Evolutionary conservation across 2,797 vertebrate genomes (phyloP).

Genomic region (Gallinago stenura): DNA sequence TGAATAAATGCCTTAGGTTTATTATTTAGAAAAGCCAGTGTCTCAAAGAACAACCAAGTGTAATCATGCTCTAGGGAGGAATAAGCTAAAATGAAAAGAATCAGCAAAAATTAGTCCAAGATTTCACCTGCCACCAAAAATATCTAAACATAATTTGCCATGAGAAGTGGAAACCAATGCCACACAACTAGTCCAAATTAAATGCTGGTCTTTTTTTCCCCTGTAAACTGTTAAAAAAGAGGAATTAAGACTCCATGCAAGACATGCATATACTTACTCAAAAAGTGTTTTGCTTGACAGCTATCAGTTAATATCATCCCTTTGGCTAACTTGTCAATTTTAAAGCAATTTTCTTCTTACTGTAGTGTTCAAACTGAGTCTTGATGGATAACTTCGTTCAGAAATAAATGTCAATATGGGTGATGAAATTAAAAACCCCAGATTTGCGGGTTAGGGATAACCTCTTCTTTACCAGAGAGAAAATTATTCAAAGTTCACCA

Average conservation of each 20-base stretch:
- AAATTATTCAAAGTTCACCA: background rate
- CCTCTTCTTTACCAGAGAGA: background rate
- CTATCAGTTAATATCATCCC: background rate
- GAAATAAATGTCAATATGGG: background rate
- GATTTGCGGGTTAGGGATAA: background rate
- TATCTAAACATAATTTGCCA: background rate
- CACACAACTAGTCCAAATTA: background rate
- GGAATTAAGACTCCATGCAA: background rate
- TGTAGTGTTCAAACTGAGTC: background rate
- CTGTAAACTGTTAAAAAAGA: background rate
- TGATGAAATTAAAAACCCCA: background rate
- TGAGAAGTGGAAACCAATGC: background rate
- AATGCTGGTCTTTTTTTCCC: background rate
- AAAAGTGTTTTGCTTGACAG: background rate
- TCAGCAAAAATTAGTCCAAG: constrained; percentile 9
- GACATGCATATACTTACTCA: background rate
- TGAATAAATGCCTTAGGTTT: constrained; percentile 34
- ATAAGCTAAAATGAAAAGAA: background rate
- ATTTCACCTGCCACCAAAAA: background rate
- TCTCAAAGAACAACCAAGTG: background rate
- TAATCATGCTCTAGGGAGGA: background rate
- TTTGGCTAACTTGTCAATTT: background rate
- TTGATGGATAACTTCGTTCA: background rate
- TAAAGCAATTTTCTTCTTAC: background rate
- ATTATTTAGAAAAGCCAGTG: constrained; percentile 8